These are phyloP conservation scores for Vanacampus margaritifer DNA, from an alignment of 2,113 vertebrate species.

Conservation along the genomic window DNA sequence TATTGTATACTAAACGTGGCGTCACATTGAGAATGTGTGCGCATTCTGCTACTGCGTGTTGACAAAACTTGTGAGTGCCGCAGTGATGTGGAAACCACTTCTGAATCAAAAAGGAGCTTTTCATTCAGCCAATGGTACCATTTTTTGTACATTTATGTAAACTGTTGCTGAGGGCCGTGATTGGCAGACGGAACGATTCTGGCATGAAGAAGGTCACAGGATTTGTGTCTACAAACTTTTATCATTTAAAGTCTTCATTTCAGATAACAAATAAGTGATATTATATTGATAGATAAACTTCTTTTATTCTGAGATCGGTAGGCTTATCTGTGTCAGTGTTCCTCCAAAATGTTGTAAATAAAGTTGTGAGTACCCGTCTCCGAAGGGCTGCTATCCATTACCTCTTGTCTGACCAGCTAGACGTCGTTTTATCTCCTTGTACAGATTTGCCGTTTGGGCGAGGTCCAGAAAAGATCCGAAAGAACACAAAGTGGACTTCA, in stretches of 20 bases:
- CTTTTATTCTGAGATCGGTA: neutral
- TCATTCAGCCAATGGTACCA: neutral
- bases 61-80: too few relatives aligned
- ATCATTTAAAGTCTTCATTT: neutral
- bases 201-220: neutral
- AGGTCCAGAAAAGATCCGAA: constrained; percentile 3
- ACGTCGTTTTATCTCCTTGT: constrained; percentile 5
- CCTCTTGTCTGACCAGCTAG: neutral
- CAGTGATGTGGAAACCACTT: too few relatives aligned
- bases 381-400: neutral
- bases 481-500: constrained; percentile 3
- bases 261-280: neutral
- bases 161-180: neutral
- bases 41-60: neutral
- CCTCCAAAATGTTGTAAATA: neutral
- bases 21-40: neutral
- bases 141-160: neutral
- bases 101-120: too few relatives aligned
- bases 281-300: neutral
- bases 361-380: neutral
- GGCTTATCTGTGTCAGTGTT: neutral
- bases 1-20: neutral
- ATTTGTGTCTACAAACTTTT: neutral
- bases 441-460: neutral
- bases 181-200: constrained; percentile 3